A percentile compares a stretch with the other conserved stretches of the same genome.
phyloP scores from a whole-genome alignment of 1,140 invertebrate species.

The Ips typographus region DNA sequence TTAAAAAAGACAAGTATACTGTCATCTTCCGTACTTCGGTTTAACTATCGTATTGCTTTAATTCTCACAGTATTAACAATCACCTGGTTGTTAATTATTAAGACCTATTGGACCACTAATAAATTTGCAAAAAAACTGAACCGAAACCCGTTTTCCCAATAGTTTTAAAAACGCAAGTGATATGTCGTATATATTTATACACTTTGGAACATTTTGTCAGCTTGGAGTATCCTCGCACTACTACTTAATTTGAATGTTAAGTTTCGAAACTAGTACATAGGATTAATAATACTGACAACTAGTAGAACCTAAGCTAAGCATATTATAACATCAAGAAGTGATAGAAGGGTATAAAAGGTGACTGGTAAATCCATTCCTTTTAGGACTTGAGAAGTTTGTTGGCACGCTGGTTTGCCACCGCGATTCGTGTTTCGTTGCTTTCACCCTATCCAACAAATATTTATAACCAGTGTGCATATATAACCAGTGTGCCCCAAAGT shows the following conservation, averaged over 20 bases:
- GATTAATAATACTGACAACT: constrained; percentile 32
- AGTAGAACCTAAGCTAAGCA: constrained; percentile 39
- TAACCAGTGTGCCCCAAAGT: constrained; percentile 43
- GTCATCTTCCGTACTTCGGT: too few relatives aligned
- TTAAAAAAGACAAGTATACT: too few relatives aligned
- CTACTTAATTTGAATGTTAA: constrained; percentile 21
- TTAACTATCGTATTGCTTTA: too few relatives aligned
- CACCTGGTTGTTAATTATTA: too few relatives aligned
- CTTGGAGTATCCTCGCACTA: constrained; percentile 27
- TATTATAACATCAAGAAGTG: constrained; percentile 47
- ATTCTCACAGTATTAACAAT: too few relatives aligned
- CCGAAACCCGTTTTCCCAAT: too few relatives aligned
- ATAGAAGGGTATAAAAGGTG: constrained; percentile 49
- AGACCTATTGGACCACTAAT: too few relatives aligned
- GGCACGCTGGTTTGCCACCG: constrained; percentile 76
- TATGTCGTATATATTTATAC: constrained; percentile 14
- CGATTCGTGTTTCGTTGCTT: constrained; percentile 79
- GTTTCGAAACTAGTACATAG: constrained; percentile 24
- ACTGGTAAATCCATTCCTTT: constrained; percentile 46
- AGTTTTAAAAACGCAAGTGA: constrained; percentile 9
- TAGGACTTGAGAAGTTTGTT: constrained; percentile 76
- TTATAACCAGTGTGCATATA: constrained; percentile 44
- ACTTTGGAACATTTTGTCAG: constrained; percentile 2
- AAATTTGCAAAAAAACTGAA: too few relatives aligned
- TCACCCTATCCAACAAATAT: constrained; percentile 63